Evolutionary conservation across 2,797 vertebrate species (phyloP).

Genomic region (Heliangelus exortis): DNA sequence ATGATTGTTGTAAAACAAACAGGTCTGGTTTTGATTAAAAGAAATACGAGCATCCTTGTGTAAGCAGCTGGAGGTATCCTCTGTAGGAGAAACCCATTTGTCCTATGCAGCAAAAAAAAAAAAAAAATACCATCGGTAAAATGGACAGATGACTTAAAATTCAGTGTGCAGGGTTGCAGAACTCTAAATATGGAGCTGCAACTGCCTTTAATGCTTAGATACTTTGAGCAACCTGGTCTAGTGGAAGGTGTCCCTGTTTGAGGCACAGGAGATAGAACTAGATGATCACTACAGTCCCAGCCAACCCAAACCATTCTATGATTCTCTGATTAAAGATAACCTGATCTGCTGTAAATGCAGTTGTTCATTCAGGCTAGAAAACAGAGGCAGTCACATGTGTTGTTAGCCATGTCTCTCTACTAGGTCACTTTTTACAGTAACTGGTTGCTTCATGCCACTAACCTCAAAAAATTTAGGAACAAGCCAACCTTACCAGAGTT

Average conservation of each 20-base stretch:
- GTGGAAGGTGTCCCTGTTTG: no score
- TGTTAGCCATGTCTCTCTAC: background rate
- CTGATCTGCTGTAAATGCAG: background rate
- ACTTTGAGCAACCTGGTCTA: no score
- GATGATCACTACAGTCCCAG: no score
- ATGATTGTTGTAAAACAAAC: constrained; percentile 78
- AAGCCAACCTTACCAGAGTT: background rate
- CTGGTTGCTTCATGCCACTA: background rate
- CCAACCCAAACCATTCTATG: no score
- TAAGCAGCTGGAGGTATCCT: constrained; percentile 79
- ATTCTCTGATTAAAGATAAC: background rate
- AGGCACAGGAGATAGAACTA: no score
- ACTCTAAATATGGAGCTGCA: background rate
- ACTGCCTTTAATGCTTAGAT: background rate
- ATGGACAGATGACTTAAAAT: background rate
- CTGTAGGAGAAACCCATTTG: constrained; percentile 35
- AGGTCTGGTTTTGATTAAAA: constrained; percentile 77
- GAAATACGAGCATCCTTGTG: constrained; percentile 84
- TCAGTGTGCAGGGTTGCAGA: background rate
- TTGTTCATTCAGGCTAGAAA: background rate
- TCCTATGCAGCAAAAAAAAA: constrained; percentile 68
- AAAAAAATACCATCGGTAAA: background rate
- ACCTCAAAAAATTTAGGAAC: background rate
- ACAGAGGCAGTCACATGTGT: background rate
- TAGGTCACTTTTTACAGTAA: background rate